Evolutionary conservation across 2,888 invertebrate species (phyloP).

Genomic region (Amiota minor): DNA sequence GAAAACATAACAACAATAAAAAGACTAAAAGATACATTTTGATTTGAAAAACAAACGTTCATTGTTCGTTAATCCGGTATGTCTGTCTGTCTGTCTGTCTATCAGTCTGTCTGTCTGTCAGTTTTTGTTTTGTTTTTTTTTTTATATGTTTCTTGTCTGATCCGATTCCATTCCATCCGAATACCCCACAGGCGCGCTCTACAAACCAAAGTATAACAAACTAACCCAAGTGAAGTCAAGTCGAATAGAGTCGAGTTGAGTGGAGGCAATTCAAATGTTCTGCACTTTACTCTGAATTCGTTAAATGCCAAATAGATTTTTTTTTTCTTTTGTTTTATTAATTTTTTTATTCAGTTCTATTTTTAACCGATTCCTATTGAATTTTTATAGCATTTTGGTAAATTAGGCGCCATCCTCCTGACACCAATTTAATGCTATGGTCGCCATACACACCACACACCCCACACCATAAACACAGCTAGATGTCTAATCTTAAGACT

Average conservation of each 20-base stretch:
- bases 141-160: neutral
- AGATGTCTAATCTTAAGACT: too few species aligned
- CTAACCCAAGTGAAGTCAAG: neutral
- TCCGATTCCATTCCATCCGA: too few species aligned
- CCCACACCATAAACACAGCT: too few species aligned
- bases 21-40: neutral
- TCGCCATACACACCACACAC: too few species aligned
- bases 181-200: neutral
- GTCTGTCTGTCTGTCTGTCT: neutral
- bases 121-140: neutral
- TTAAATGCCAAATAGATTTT: constrained; percentile 12
- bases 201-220: neutral
- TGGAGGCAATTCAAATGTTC: neutral
- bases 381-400: neutral
- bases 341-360: neutral
- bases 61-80: constrained; percentile 35
- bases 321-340: neutral
- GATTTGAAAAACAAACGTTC: constrained; percentile 13
- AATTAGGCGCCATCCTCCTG: too few species aligned
- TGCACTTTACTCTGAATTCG: constrained; percentile 10
- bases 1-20: constrained; percentile 2
- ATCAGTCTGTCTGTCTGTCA: neutral
- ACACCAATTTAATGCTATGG: too few species aligned
- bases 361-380: neutral
- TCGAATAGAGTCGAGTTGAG: neutral